Percentiles rank a stretch among this genome's conserved stretches.
Evolutionary conservation across 2,113 vertebrate genomes (phyloP).

Genomic region (Passer domesticus): DNA sequence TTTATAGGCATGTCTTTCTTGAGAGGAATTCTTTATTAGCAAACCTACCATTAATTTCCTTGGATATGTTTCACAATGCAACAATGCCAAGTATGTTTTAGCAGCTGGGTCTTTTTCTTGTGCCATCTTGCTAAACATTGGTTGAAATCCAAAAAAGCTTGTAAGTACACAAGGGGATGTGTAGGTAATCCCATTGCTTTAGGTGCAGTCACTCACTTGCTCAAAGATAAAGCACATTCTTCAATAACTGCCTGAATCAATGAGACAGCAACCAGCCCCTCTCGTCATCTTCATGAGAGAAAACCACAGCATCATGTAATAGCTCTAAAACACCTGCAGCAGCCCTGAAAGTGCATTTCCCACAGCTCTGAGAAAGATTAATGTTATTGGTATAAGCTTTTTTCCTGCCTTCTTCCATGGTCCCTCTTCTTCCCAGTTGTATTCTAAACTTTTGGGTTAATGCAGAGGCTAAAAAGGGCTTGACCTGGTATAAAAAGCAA

Average conservation of each 20-base stretch:
- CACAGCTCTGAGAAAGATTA: neutral
- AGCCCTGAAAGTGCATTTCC: neutral
- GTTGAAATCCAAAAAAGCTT: conserved; percentile 10
- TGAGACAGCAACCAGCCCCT: neutral
- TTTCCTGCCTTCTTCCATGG: neutral
- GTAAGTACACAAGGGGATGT: neutral
- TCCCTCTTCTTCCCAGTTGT: neutral
- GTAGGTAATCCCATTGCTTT: conserved; percentile 22
- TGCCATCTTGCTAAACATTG: neutral
- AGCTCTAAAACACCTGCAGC: neutral
- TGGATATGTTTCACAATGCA: neutral
- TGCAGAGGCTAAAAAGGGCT: neutral
- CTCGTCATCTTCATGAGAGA: neutral
- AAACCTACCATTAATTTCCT: neutral
- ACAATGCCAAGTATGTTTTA: neutral
- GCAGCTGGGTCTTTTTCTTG: neutral
- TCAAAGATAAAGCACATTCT: neutral
- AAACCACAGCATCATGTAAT: neutral
- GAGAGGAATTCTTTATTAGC: neutral
- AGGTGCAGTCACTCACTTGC: neutral
- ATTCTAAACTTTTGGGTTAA: neutral
- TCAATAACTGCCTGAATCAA: neutral
- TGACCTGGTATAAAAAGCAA: neutral
- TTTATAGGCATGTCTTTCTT: neutral
- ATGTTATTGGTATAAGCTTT: neutral